These are phyloP conservation scores for Drosophila pandora DNA, from an alignment of 1,140 invertebrate species.

Conservation along the genomic window DNA sequence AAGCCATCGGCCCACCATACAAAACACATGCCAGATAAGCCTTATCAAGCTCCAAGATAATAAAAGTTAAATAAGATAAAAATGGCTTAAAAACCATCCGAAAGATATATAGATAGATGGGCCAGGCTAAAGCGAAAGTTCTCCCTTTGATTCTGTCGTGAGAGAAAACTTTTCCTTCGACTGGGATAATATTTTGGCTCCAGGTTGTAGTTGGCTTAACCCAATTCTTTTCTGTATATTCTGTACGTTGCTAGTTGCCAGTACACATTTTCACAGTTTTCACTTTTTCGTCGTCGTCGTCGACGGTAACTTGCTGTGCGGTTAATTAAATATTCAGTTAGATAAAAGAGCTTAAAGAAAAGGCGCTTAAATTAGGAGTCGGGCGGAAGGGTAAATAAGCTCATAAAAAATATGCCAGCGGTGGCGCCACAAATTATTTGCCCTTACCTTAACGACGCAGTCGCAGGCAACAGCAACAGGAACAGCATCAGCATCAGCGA, in stretches of 20 bases:
- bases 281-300: conserved; percentile 24
- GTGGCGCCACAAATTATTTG: conserved; percentile 77
- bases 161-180: conserved; percentile 27
- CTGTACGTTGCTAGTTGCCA: conserved; percentile 13
- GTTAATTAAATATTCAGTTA: conserved; percentile 78
- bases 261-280: conserved; percentile 35
- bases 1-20: conserved; percentile 27
- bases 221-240: conserved; percentile 34
- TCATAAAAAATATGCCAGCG: conserved; percentile 77
- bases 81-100: conserved; percentile 17
- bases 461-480: background rate
- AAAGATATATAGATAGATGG: background rate
- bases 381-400: conserved; percentile 69
- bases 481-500: background rate
- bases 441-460: conserved; percentile 51
- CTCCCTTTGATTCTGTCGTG: conserved; percentile 5
- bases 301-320: conserved; percentile 49
- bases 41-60: conserved; percentile 68
- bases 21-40: conserved; percentile 70
- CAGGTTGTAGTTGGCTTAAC: conserved; percentile 45
- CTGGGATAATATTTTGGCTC: conserved; percentile 46
- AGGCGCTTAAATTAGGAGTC: conserved; percentile 63
- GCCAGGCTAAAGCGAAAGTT: conserved; percentile 25
- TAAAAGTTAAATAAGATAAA: conserved; percentile 77
- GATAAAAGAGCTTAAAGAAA: conserved; percentile 74